Evolutionary conservation across 2,113 vertebrate genomes (phyloP).

Genomic region (Dinomys branickii): DNA sequence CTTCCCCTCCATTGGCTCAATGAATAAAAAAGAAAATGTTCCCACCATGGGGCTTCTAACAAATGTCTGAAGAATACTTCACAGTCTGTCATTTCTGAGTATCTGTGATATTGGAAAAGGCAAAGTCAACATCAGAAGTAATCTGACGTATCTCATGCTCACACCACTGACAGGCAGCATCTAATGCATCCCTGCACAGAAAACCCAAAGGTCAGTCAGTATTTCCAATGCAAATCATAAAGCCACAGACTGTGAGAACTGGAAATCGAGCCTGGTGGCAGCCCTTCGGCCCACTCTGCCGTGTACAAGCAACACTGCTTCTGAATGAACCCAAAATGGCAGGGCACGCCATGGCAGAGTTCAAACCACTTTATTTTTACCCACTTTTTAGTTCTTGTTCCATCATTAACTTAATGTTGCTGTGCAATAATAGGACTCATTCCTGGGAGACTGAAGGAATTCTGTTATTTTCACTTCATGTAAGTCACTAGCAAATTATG

Average conservation of each 20-base stretch:
- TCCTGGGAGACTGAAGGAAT: not conserved
- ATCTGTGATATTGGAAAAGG: conserved; percentile 46
- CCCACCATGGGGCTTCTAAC: not conserved
- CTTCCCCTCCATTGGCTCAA: not conserved
- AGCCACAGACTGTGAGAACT: not conserved
- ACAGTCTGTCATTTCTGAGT: not conserved
- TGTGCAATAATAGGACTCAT: not conserved
- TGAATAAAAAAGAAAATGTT: conserved; percentile 7
- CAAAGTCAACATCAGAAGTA: not conserved
- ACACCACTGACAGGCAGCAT: not conserved
- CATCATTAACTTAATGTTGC: not conserved
- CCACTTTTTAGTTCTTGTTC: not conserved
- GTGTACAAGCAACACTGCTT: not conserved
- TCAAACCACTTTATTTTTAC: not conserved
- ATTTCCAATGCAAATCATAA: not conserved
- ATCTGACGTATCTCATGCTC: not conserved
- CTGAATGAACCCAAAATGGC: not conserved
- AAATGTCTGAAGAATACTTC: conserved; percentile 42
- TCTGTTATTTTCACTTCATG: conserved; percentile 50
- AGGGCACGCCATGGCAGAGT: not conserved
- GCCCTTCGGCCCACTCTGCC: no score
- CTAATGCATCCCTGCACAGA: not conserved
- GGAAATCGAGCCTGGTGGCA: no score
- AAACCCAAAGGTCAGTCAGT: not conserved
- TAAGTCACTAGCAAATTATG: conserved; percentile 30